Evolutionary conservation across 2,888 invertebrate species (phyloP), one percentile per base, ranked within the genome.

Genomic region (Coelopa pilipes): DNA sequence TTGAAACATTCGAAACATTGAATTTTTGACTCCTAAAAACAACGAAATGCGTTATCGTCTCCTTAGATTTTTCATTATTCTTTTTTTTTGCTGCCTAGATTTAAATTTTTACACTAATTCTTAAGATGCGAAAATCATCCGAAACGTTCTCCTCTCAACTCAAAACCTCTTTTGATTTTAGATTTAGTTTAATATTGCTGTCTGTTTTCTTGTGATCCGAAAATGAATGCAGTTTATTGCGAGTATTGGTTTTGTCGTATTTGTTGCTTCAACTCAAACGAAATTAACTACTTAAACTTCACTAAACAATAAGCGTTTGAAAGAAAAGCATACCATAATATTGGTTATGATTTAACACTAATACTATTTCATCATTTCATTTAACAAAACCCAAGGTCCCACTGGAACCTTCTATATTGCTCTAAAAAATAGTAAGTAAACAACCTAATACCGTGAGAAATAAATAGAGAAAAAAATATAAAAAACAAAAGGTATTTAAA

Each of bases 1-100:
- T 53, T 53, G 53, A 53, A 24, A 74, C 72, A 62, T 75, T 70
- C 57, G 17, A 78, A 74, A 76, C 74, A 76, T 72, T 77, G 73
- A 72, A 76, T 77, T 82, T 82, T 77, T 79, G 79, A 85, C 84
- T 84, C 84, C 84, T 84, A 84, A 84, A 84, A 84, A 84, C 84
- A 84, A 84, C 84, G 77, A 83, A 85, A 84, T 81, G 7, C 34
- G 76, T 79, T 79, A 78, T 78, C 74, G 72, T 66, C 71, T 75
- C 68, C 71, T 73, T 47, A 46, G 63, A 47, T 53, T 57, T 74
- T 70, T 63, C 66, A 71, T 45, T 60, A n/a, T 60, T 75, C 75
- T 66, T 75, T 70, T 74, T 55, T 77, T 75, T 79, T 53, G 21
- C 71, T 70, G 67, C 60, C 77, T 81, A 76, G 49, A 60, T 75